Evolutionary conservation across 2,888 invertebrate genomes (phyloP).

Genomic region (Eurytoma californica): DNA sequence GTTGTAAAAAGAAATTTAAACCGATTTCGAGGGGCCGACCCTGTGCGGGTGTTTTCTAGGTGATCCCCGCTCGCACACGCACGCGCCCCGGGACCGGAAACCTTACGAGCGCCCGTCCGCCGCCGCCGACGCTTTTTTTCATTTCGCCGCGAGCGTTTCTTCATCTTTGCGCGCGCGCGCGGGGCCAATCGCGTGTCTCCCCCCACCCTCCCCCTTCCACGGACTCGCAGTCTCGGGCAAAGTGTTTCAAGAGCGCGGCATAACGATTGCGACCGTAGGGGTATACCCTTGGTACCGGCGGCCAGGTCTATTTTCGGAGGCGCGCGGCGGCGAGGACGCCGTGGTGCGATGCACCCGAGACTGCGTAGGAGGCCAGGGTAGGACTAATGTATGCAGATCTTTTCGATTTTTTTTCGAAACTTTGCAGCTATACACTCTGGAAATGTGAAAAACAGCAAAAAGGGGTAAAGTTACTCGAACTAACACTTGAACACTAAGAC

Average conservation of each 20-base stretch:
- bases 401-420: too few species aligned
- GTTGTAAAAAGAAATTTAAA: conserved; percentile 62
- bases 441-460: too few species aligned
- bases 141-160: not conserved
- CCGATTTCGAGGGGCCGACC: conserved; percentile 61
- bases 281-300: conserved; percentile 20
- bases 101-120: not conserved
- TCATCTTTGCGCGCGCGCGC: not conserved
- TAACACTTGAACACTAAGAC: too few species aligned
- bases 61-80: conserved; percentile 57
- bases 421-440: too few species aligned
- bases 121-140: not conserved
- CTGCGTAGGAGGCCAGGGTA: not conserved
- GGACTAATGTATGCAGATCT: too few species aligned
- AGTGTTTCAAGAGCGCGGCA: conserved; percentile 42
- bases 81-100: conserved; percentile 4
- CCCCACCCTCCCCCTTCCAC: not conserved
- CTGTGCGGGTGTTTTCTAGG: conserved; percentile 58
- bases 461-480: too few species aligned
- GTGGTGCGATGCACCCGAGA: not conserved
- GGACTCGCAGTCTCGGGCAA: not conserved
- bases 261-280: conserved; percentile 31
- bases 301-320: not conserved
- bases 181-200: not conserved
- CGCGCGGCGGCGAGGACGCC: not conserved